These are phyloP conservation scores for Pygocentrus nattereri DNA, from an alignment of 2,797 vertebrate species.

Conservation along the genomic window DNA sequence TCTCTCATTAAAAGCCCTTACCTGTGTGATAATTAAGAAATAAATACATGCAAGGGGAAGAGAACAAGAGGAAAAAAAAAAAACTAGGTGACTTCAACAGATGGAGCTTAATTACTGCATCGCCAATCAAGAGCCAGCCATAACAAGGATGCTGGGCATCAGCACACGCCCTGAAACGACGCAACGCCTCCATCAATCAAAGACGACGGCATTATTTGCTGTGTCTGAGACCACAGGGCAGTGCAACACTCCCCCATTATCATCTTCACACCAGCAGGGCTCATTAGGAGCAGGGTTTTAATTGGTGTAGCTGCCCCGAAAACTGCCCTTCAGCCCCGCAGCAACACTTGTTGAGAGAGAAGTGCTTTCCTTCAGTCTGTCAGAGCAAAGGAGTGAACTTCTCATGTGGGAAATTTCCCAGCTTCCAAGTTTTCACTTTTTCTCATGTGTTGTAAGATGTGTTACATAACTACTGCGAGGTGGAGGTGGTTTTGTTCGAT, in stretches of 20 bases:
- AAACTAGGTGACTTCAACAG: constrained; percentile 75
- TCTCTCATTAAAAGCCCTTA: constrained; percentile 78
- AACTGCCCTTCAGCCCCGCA: constrained; percentile 35
- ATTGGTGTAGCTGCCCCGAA: constrained; percentile 56
- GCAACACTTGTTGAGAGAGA: constrained; percentile 34
- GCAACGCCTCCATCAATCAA: constrained; percentile 81
- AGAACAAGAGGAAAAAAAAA: constrained; percentile 9
- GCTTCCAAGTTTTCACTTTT: too few species aligned
- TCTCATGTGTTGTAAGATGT: background rate
- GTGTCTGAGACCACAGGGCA: constrained; percentile 69
- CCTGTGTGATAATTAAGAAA: constrained; percentile 82
- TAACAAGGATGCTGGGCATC: constrained; percentile 82
- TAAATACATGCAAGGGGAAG: constrained; percentile 68
- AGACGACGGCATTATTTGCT: constrained; percentile 54
- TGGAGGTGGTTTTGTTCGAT: background rate
- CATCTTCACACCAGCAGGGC: constrained; percentile 55
- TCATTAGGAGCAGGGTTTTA: constrained; percentile 57
- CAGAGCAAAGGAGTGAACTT: background rate
- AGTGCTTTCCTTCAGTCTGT: background rate
- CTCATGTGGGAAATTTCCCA: background rate
- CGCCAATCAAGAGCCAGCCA: constrained; percentile 77
- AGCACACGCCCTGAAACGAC: constrained; percentile 64
- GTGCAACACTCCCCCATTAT: constrained; percentile 62
- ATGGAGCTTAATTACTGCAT: constrained; percentile 81
- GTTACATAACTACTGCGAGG: background rate